Evolutionary conservation across 2,888 invertebrate species (phyloP), one percentile per base, ranked within the genome.

Genomic region (Andrena minutula): DNA sequence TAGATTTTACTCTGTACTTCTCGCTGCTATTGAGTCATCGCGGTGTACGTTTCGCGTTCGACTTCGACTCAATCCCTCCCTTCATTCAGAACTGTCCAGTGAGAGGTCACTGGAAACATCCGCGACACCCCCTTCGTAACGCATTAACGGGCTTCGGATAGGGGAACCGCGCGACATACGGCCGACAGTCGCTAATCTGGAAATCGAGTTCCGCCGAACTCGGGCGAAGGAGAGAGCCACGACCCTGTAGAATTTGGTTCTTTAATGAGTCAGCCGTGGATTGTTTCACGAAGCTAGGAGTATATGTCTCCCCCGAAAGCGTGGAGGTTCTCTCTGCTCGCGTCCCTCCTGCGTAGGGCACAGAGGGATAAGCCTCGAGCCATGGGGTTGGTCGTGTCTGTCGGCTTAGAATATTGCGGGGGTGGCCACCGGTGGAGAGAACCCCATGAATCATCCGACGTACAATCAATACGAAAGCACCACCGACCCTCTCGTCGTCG

Each of bases 401-500:
- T 86, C 86, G 73, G 90, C 88, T 89, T 89, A 89, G 91, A 91
- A 90, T 90, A 90, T 89, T 88, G 89, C 87, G 91, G 90, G 89
- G 89, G 90, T 84, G 90, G 88, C 76, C 75, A 77, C 58, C 76
- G 76, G 47, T 64, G 72, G 87, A 88, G 83, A 74, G 73, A 75
- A 61, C 79, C 89, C 92, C 92, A 92, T 93, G 93, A 93, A 93
- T 93, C 93, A 93, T 93, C 93, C 92, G 86, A 90, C 89, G 86
- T 89, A 89, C 90, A 93, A 93, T 93, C 93, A 91, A 93, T 93
- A 93, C 92, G 90, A 91, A 89, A 90, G 89, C 90, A 75, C 70
- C 79, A 73, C 68, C 78, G 84, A 89, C 88, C 91, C 91, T 87
- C 73, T 65, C 47, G 65, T 66, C 88, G 77, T 77, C 56, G 56